These are phyloP conservation scores for Zeus faber DNA, from an alignment of 2,113 vertebrate species.

Conservation along the genomic window DNA sequence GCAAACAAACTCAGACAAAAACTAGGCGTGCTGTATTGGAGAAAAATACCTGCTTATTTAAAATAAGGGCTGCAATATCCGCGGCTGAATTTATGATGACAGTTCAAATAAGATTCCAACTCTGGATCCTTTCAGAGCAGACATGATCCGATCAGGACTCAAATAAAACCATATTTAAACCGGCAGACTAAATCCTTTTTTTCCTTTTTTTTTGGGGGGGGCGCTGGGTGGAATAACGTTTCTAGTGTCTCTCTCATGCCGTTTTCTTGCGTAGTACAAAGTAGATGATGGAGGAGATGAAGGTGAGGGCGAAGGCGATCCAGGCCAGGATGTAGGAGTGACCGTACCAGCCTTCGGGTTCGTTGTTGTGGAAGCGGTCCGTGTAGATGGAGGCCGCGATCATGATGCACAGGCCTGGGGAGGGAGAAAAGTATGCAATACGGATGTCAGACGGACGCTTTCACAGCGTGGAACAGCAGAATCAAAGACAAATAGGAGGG, in stretches of 20 bases:
- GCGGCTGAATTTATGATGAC: conserved; percentile 22
- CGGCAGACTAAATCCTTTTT: conserved; percentile 28
- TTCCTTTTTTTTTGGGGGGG: neutral
- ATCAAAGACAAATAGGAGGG: conserved; percentile 24
- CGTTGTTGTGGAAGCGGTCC: conserved; percentile 75
- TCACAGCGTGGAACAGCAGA: no score
- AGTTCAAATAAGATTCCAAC: conserved; percentile 36
- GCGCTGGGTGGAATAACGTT: conserved; percentile 20
- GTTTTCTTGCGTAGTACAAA: conserved; percentile 91
- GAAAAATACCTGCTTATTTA: conserved; percentile 7
- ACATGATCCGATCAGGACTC: conserved; percentile 1
- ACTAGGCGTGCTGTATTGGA: conserved; percentile 13
- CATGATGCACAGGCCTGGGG: conserved; percentile 90
- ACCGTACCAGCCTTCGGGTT: conserved; percentile 70
- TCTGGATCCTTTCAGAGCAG: neutral
- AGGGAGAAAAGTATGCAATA: no score
- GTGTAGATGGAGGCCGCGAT: conserved; percentile 94
- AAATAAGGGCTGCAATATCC: conserved; percentile 10
- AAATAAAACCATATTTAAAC: conserved; percentile 29
- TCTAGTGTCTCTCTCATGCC: conserved; percentile 44
- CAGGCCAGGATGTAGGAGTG: conserved; percentile 91
- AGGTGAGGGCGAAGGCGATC: conserved; percentile 86
- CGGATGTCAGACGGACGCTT: no score
- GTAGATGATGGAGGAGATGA: conserved; percentile 90
- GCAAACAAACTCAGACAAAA: conserved; percentile 25